Conservation (phyloP, 2,888 invertebrate genomes). For the Habroteleia sp. region DNA sequence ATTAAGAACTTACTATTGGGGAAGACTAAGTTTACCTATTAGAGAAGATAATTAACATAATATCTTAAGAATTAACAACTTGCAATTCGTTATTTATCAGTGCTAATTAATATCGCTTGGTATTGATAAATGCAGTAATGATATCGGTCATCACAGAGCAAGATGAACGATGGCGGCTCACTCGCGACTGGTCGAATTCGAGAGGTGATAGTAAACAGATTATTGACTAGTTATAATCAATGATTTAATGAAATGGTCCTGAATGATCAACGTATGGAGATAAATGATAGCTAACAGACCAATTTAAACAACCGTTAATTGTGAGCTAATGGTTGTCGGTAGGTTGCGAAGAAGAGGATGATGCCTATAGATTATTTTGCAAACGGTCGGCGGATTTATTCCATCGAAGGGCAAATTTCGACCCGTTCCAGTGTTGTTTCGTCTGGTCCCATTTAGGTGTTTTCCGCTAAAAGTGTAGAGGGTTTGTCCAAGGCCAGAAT, state of each 20-base stretch:
- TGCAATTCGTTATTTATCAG: constrained; percentile 12
- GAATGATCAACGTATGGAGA: constrained; percentile 28
- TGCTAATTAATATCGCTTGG: constrained; percentile 24
- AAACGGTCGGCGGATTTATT: constrained; percentile 8
- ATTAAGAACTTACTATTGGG: constrained; percentile 14
- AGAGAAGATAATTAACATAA: constrained; percentile 7
- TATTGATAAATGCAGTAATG: constrained; percentile 17
- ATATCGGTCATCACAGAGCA: constrained; percentile 8
- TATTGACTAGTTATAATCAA: constrained; percentile 55
- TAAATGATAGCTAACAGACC: constrained; percentile 56
- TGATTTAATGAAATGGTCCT: constrained; percentile 55
- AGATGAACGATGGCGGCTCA: constrained; percentile 29
- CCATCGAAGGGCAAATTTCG: no score
- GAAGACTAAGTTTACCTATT: background rate
- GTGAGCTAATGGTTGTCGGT: constrained; percentile 47
- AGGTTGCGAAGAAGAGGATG: constrained; percentile 27
- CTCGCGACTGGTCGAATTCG: constrained; percentile 11
- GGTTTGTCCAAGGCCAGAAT: no score
- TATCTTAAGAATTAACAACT: no score
- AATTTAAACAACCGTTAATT: constrained; percentile 59
- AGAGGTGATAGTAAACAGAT: constrained; percentile 56
- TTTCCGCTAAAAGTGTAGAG: no score
- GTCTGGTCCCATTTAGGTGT: no score
- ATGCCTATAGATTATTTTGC: no score
- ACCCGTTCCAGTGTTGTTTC: no score